A percentile compares a stretch with the other conserved stretches of the same genome.
Conservation (phyloP, 2,888 invertebrate genomes). For the Bibio marci region DNA sequence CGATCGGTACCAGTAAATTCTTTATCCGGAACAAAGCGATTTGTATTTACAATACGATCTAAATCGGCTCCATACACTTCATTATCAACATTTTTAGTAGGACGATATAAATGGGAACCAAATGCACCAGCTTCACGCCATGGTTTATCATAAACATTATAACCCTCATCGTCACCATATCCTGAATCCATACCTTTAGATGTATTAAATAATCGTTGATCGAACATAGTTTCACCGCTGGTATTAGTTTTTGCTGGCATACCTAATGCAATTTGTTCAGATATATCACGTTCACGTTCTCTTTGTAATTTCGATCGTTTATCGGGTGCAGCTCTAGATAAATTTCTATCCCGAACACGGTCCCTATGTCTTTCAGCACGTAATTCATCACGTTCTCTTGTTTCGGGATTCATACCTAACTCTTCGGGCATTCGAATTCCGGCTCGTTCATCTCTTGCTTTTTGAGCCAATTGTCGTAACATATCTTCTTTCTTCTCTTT, state of each 20-base stretch:
- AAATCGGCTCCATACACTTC: slow-evolving; percentile 86
- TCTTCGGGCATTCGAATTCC: slow-evolving; percentile 36
- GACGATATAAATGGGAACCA: slow-evolving; percentile 79
- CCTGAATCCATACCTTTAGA: slow-evolving; percentile 79
- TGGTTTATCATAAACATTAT: slow-evolving; percentile 95
- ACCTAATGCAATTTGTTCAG: slow-evolving; percentile 95
- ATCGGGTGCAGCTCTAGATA: slow-evolving; percentile 86
- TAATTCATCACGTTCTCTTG: slow-evolving; percentile 70
- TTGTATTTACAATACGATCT: slow-evolving; percentile 74
- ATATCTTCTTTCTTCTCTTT: slow-evolving; percentile 97
- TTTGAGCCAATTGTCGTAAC: slow-evolving; percentile 79
- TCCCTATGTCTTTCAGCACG: slow-evolving; percentile 82
- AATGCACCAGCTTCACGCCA: slow-evolving; percentile 84
- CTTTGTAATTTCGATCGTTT: slow-evolving; percentile 77
- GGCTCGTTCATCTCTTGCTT: slow-evolving; percentile 88
- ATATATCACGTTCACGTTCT: slow-evolving; percentile 90
- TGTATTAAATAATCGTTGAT: slow-evolving; percentile 90
- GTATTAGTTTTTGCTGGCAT: slow-evolving; percentile 64
- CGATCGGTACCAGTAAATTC: slow-evolving; percentile 88
- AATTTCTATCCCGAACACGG: slow-evolving; percentile 79
- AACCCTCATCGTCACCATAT: slow-evolving; percentile 92
- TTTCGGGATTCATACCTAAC: slow-evolving; percentile 32
- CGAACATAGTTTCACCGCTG: slow-evolving; percentile 73
- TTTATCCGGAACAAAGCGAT: slow-evolving; percentile 94
- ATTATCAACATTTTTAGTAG: slow-evolving; percentile 70